Percentiles rank a stretch among this genome's conserved stretches.
Conservation (phyloP, 2,888 invertebrate species). For the Chymomyza fuscimana region DNA sequence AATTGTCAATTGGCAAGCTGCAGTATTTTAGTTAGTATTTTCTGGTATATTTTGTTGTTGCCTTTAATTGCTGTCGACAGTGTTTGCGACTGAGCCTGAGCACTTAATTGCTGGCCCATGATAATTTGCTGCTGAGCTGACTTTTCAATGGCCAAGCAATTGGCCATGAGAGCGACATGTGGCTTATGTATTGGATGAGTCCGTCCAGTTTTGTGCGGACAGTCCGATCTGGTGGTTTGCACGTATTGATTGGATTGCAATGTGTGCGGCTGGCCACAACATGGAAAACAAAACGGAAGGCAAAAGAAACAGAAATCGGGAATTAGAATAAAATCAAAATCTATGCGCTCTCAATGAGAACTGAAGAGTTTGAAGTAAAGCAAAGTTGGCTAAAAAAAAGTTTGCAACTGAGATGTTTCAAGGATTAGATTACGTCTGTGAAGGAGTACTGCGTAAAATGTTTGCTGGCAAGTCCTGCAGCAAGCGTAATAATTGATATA, state of each 20-base stretch:
- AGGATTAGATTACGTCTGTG: not conserved
- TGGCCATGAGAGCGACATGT: not conserved
- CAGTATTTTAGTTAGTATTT: no score
- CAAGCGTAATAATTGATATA: not conserved
- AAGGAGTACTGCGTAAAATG: not conserved
- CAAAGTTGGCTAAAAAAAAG: not conserved
- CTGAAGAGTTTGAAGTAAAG: not conserved
- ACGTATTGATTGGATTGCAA: not conserved
- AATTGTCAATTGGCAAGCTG: no score
- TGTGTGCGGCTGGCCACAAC: not conserved
- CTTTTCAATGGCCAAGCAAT: not conserved
- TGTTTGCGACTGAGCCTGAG: not conserved
- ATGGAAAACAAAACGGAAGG: not conserved
- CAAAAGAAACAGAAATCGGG: not conserved
- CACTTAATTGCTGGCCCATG: conserved; percentile 7
- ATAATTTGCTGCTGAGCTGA: conserved; percentile 5
- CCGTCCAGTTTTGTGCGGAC: not conserved
- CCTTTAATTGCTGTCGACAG: no score
- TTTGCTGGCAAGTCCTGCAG: not conserved
- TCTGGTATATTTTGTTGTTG: no score
- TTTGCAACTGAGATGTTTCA: not conserved
- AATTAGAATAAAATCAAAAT: not conserved
- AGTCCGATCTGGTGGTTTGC: not conserved
- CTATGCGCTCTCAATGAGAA: not conserved
- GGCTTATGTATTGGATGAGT: not conserved